Evolutionary conservation across 2,888 invertebrate species (phyloP).

Genomic region (Aethes cnicana): DNA sequence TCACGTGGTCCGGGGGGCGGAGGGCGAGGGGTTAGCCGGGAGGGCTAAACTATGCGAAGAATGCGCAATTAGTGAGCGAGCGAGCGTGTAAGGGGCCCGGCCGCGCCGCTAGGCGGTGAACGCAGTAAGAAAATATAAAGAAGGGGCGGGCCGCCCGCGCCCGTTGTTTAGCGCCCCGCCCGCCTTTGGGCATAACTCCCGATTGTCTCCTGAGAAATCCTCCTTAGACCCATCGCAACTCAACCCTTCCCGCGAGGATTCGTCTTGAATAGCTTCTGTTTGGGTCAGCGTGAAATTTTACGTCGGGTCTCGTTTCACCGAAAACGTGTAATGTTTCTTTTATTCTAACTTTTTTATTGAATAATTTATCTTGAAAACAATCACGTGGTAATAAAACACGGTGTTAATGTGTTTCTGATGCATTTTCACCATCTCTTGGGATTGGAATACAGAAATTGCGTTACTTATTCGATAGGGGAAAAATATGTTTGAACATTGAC

Average conservation of each 20-base stretch:
- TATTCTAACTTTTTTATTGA: constrained; percentile 41
- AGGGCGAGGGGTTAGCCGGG: constrained; percentile 82
- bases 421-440: constrained; percentile 67
- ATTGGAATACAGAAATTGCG: constrained; percentile 65
- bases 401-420: constrained; percentile 80
- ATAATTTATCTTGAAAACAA: constrained; percentile 48
- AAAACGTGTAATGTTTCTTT: constrained; percentile 64
- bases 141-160: constrained; percentile 83
- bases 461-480: constrained; percentile 34
- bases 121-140: constrained; percentile 87
- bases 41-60: constrained; percentile 97
- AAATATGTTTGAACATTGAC: constrained; percentile 8
- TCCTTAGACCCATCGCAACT: constrained; percentile 78
- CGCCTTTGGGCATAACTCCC: constrained; percentile 81
- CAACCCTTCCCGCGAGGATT: constrained; percentile 76
- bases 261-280: constrained; percentile 76
- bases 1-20: constrained; percentile 80
- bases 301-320: constrained; percentile 60
- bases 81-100: constrained; percentile 86
- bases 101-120: constrained; percentile 81
- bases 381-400: constrained; percentile 52
- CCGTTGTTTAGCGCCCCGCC: constrained; percentile 82
- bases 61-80: constrained; percentile 97
- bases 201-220: constrained; percentile 80
- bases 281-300: constrained; percentile 80